Evolutionary conservation across 2,888 invertebrate genomes (phyloP).

Genomic region (Sinotaia quadrata): DNA sequence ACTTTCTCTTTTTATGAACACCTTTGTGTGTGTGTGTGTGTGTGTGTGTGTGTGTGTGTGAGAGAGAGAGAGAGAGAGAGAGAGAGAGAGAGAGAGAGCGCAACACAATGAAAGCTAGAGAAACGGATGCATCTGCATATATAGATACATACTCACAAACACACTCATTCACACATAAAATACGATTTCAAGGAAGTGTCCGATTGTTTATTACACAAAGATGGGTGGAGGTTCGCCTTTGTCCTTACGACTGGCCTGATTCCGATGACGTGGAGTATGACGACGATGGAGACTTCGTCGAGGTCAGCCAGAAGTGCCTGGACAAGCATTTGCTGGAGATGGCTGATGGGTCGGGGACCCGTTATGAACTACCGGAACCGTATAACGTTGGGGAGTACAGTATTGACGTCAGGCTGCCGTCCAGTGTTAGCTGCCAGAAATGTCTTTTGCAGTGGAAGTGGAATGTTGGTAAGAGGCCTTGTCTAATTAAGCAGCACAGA

Average conservation of each 20-base stretch:
- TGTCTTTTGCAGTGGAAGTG: constrained; percentile 49
- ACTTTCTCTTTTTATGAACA: background rate
- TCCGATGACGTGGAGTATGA: constrained; percentile 41
- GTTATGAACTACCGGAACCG: constrained; percentile 38
- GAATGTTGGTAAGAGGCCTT: constrained; percentile 40
- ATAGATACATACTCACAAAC: no score
- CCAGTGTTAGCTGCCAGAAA: constrained; percentile 33
- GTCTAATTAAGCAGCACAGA: no score
- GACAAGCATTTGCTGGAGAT: constrained; percentile 40
- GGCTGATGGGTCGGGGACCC: constrained; percentile 33
- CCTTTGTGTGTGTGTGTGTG: background rate
- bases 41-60: background rate
- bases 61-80: background rate
- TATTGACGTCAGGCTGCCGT: constrained; percentile 36
- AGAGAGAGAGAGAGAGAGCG: constrained; percentile 1
- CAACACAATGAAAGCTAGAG: background rate
- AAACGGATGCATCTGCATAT: no score
- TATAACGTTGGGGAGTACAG: constrained; percentile 30
- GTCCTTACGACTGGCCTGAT: constrained; percentile 42
- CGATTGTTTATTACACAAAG: no score
- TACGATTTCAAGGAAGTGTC: no score
- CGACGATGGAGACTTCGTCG: constrained; percentile 36
- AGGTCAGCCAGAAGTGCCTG: constrained; percentile 44
- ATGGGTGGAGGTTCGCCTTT: constrained; percentile 46
- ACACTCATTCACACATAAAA: no score